phyloP scores from a whole-genome alignment of 2,797 vertebrate species.

The Pteropus rufus region DNA sequence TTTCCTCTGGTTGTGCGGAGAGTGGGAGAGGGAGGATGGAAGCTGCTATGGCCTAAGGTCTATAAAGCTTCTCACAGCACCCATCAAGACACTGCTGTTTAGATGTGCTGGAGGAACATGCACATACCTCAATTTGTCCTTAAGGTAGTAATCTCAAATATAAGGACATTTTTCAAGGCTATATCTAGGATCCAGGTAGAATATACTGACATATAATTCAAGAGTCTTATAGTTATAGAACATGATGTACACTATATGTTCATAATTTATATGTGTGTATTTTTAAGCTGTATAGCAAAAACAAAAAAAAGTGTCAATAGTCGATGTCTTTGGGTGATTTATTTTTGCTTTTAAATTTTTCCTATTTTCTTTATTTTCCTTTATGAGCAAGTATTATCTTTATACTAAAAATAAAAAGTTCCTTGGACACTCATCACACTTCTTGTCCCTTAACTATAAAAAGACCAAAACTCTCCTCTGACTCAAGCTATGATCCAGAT shows the following conservation, averaged over 20 bases:
- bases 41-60: neutral
- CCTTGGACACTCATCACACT: neutral
- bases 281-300: neutral
- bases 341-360: slow-evolving; percentile 22
- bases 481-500: neutral
- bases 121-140: neutral
- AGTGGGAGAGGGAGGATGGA: neutral
- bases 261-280: neutral
- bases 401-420: neutral
- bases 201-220: neutral
- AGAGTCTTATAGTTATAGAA: neutral
- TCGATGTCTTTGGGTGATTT: neutral
- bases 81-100: neutral
- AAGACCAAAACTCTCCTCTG: neutral
- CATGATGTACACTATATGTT: neutral
- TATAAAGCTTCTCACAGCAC: neutral
- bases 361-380: neutral
- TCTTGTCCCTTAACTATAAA: neutral
- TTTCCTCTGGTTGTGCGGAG: neutral
- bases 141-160: neutral
- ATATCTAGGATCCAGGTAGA: neutral
- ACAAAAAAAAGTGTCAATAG: neutral
- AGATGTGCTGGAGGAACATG: neutral
- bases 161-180: neutral
- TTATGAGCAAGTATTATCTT: neutral